Evolutionary conservation across 2,113 vertebrate genomes (phyloP).

Genomic region (Nerophis ophidion): DNA sequence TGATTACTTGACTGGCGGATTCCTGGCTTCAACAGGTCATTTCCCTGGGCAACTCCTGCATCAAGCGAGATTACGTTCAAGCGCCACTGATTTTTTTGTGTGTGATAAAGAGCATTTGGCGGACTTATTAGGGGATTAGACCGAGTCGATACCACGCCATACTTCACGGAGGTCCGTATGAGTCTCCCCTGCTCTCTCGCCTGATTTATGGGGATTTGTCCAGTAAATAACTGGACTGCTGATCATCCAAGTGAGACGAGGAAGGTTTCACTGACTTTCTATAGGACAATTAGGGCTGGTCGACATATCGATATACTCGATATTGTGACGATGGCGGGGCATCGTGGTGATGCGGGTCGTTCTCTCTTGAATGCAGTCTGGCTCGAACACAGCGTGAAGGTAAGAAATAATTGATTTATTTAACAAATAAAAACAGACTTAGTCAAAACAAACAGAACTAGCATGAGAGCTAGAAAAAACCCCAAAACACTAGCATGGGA

Average conservation of each 20-base stretch:
- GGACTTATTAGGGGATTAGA: background rate
- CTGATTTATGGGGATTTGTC: background rate
- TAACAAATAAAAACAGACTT: too few relatives aligned
- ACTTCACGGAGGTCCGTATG: background rate
- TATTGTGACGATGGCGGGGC: too few relatives aligned
- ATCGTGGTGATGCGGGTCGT: too few relatives aligned
- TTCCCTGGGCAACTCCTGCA: background rate
- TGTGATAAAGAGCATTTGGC: background rate
- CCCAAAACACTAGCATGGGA: too few relatives aligned
- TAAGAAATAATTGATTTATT: too few relatives aligned
- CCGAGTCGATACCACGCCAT: background rate
- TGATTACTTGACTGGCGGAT: conserved; percentile 34
- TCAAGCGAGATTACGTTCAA: background rate
- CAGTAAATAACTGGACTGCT: background rate
- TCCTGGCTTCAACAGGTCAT: conserved; percentile 18
- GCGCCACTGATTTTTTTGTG: background rate
- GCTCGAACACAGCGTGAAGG: too few relatives aligned
- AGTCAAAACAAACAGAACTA: too few relatives aligned
- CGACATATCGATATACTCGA: too few relatives aligned
- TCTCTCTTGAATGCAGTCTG: too few relatives aligned
- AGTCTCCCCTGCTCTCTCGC: background rate
- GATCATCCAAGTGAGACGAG: background rate
- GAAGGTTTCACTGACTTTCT: background rate
- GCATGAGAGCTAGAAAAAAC: too few relatives aligned
- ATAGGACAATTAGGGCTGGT: too few relatives aligned